Evolutionary conservation across 2,113 vertebrate genomes (phyloP), one percentile per base, ranked within the genome.

Genomic region (Collichthys lucidus): DNA sequence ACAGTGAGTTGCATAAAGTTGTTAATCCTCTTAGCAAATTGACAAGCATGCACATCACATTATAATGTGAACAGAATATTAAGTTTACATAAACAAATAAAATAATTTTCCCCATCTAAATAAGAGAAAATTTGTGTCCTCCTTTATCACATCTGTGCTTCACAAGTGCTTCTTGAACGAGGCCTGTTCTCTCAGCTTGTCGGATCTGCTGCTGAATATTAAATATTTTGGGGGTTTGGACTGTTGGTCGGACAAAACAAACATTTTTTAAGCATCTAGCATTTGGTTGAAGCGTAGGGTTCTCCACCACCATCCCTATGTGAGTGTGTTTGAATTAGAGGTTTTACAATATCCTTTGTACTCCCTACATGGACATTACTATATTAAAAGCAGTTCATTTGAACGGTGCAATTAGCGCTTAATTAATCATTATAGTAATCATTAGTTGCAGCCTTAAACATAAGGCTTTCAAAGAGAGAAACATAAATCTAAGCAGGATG

Each of bases 351-450:
- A 17, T 11, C 4, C 14, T 56, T 59, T 46, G 57, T 47, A 17
- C 17, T 22, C 3, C 47, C 24, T 31, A 53, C 5, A n/a, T 80
- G 22, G 40, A 55, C 17, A 49, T 50, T 31, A 24, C 15, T 59
- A 20, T 8, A 55, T 63, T 68, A 73, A 79, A 40, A 76, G 19
- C 61, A 52, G 29, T 47, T 16, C 5, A 73, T 68, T 69, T 40
- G 16, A 77, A 40, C 29, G 0, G 16, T 22, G 44, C 4, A 35
- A 17, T 77, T 55, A 52, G 24, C 46, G 42, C 12, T n/a, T 20
- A 62, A 63, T 53, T 35, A 24, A 57, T 71, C 46, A 82, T 65
- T 24, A 70, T 46, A 74, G 65, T 6, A 65, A 77, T 63, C 16
- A 71, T 83, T 62, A 55, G 35, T 26, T 56, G 44, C 52, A 29